These are phyloP conservation scores for Escarpia spicata DNA, from an alignment of 2,888 invertebrate species.

Conservation along the genomic window DNA sequence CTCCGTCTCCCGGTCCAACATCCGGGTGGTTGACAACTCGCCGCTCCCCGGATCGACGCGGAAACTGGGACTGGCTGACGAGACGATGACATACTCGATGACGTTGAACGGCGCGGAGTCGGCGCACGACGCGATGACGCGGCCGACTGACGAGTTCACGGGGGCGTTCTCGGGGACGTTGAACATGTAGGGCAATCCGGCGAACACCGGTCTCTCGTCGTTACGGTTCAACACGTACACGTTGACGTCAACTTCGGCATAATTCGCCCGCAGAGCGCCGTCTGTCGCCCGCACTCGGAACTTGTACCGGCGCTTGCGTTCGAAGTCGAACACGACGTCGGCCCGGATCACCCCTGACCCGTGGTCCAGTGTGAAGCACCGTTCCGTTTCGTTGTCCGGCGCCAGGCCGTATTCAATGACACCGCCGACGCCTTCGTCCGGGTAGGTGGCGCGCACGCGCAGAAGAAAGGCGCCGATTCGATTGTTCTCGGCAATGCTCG, in stretches of 20 bases:
- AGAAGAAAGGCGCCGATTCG: background rate
- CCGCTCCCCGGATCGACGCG: background rate
- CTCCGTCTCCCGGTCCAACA: background rate
- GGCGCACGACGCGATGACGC: background rate
- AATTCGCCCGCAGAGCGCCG: background rate
- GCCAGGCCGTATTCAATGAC: background rate
- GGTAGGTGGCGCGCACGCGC: constrained; percentile 1
- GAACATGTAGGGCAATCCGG: background rate
- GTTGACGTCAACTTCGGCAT: background rate
- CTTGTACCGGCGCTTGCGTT: background rate
- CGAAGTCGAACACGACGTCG: background rate
- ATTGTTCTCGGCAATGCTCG: constrained; percentile 9
- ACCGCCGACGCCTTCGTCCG: background rate
- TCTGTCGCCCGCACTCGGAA: background rate
- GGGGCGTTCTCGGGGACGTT: background rate
- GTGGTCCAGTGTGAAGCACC: background rate
- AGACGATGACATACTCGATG: constrained; percentile 6
- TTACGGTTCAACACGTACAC: background rate
- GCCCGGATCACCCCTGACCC: background rate
- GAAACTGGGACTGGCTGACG: background rate
- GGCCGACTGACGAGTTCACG: background rate
- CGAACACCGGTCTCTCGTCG: background rate
- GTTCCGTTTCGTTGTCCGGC: background rate
- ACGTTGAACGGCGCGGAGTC: background rate
- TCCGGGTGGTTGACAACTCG: background rate